phyloP scores from a whole-genome alignment of 1,140 invertebrate species.

The Sinonovacula constricta region DNA sequence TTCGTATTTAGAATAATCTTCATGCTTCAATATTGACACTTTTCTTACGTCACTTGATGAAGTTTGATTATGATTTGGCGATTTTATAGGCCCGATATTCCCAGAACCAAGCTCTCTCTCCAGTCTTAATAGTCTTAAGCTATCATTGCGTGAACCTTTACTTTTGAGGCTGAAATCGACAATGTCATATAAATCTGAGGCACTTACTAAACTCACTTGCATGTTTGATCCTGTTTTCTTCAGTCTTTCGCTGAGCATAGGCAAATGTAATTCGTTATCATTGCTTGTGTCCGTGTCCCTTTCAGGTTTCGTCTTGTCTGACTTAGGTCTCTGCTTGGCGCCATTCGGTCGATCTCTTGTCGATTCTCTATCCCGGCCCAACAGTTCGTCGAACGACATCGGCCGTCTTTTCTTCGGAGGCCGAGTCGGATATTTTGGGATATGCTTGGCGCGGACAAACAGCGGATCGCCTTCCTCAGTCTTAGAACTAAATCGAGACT shows the following conservation, averaged over 20 bases:
- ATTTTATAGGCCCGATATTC: not conserved
- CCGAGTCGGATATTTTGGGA: constrained; percentile 35
- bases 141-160: constrained; percentile 38
- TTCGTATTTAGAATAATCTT: constrained; percentile 25
- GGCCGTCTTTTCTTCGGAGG: constrained; percentile 25
- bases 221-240: constrained; percentile 23
- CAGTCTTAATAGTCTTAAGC: constrained; percentile 21
- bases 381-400: constrained; percentile 34
- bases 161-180: constrained; percentile 42
- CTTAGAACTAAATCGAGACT: not conserved
- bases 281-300: not conserved
- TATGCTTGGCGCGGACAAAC: constrained; percentile 39
- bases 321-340: constrained; percentile 17
- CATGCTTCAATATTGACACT: not conserved
- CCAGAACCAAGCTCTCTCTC: constrained; percentile 6
- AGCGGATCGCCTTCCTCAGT: constrained; percentile 17
- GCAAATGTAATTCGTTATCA: constrained; percentile 5
- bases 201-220: constrained; percentile 43
- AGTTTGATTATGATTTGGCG: not conserved
- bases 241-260: constrained; percentile 19
- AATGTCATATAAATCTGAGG: constrained; percentile 48
- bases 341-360: constrained; percentile 8
- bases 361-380: constrained; percentile 33
- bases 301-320: constrained; percentile 12
- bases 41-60: not conserved